A percentile compares a stretch with the other conserved stretches of the same genome.
phyloP scores from a whole-genome alignment of 1,140 invertebrate species.

The Saccostrea glomerata region DNA sequence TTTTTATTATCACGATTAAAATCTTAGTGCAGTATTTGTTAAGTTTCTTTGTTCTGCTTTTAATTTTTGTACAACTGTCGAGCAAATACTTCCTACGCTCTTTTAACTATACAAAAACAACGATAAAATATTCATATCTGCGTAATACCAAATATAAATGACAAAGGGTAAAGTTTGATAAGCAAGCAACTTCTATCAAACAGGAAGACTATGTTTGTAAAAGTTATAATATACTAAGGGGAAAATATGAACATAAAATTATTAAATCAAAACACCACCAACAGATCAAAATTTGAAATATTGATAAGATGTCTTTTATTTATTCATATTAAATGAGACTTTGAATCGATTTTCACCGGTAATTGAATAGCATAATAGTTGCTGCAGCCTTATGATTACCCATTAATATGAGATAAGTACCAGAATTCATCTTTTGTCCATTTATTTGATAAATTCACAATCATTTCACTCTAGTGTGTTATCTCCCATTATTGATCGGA shows the following conservation, averaged over 20 bases:
- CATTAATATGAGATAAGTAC: constrained; percentile 24
- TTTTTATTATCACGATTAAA: no score
- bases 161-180: no score
- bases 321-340: constrained; percentile 2
- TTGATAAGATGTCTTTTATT: background rate
- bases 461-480: background rate
- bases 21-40: no score
- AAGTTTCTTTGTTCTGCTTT: no score
- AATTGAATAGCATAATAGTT: constrained; percentile 4
- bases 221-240: background rate
- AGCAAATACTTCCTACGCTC: no score
- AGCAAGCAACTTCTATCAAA: background rate
- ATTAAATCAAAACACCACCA: background rate
- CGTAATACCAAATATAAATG: background rate
- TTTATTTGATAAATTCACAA: constrained; percentile 12
- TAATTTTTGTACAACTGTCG: no score
- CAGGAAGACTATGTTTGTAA: background rate
- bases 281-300: background rate
- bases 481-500: constrained; percentile 8
- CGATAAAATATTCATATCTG: background rate
- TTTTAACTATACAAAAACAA: background rate
- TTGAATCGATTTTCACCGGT: background rate
- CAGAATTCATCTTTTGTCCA: background rate
- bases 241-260: background rate
- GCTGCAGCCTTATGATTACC: background rate